Evolutionary conservation across 2,113 vertebrate genomes (phyloP).

Genomic region (Colaptes auratus): DNA sequence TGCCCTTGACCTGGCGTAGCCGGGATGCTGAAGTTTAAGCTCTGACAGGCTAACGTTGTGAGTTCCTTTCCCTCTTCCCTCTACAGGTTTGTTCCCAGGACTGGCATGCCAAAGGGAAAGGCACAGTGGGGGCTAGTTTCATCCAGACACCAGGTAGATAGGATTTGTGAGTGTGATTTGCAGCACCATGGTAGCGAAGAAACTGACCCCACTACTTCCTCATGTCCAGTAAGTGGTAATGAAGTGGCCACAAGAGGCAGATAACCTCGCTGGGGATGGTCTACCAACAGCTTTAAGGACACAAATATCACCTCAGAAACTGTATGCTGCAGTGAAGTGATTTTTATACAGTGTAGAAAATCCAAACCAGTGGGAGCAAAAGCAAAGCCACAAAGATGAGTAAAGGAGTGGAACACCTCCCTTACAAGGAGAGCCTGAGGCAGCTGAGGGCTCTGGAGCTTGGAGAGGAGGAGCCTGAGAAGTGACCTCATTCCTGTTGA

Average conservation of each 20-base stretch:
- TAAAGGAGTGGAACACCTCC: too few species aligned
- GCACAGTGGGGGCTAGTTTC: not conserved
- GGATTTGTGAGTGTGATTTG: not conserved
- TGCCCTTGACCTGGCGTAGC: not conserved
- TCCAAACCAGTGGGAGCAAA: not conserved
- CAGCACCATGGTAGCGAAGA: not conserved
- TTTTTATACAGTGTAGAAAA: not conserved
- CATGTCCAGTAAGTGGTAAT: not conserved
- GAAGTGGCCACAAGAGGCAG: not conserved
- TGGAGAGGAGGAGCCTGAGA: too few species aligned
- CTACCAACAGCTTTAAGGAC: not conserved
- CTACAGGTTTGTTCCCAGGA: not conserved
- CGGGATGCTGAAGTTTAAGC: not conserved
- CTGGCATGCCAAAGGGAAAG: not conserved
- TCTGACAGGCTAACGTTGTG: not conserved
- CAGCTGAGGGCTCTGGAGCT: too few species aligned
- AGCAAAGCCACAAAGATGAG: not conserved
- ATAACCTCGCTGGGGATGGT: not conserved
- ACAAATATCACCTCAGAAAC: not conserved
- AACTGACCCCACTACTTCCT: not conserved
- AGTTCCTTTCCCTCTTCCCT: not conserved
- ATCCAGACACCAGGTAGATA: not conserved
- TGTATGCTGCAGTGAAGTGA: not conserved
- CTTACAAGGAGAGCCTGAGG: too few species aligned
- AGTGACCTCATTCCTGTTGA: too few species aligned